Evolutionary conservation across 1,140 invertebrate genomes (phyloP).

Genomic region (Stegodyphus mimosarum): DNA sequence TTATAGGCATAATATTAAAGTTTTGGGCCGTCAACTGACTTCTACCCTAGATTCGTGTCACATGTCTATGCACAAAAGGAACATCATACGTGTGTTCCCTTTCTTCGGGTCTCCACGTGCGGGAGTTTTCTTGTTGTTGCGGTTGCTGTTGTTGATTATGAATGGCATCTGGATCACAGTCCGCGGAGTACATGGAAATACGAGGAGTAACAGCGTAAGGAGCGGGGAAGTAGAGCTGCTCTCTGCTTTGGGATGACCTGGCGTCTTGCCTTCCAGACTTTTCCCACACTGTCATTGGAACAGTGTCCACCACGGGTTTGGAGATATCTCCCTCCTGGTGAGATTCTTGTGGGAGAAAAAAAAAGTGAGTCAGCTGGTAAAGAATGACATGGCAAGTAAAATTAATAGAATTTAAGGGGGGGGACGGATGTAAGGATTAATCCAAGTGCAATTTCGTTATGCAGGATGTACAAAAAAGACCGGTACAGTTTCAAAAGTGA

Average conservation of each 20-base stretch:
- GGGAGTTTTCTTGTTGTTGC: slow-evolving; percentile 14
- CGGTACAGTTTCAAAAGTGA: no score
- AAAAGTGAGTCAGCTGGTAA: no score
- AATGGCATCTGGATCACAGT: slow-evolving; percentile 22
- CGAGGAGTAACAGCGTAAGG: slow-evolving; percentile 56
- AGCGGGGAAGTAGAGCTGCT: slow-evolving; percentile 61
- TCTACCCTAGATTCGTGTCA: slow-evolving; percentile 52
- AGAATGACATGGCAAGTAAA: no score
- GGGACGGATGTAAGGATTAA: no score
- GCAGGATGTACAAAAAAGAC: no score
- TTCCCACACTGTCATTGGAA: slow-evolving; percentile 62
- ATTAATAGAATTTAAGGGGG: no score
- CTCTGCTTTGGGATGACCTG: slow-evolving; percentile 42
- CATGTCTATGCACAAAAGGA: slow-evolving; percentile 59
- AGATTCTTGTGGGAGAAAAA: no score
- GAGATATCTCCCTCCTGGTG: slow-evolving; percentile 16
- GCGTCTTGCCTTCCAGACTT: slow-evolving; percentile 43
- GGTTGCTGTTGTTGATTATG: not conserved
- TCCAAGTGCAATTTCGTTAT: no score
- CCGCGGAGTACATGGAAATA: slow-evolving; percentile 60
- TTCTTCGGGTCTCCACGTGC: not conserved
- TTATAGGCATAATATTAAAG: no score
- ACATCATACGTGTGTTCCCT: slow-evolving; percentile 61
- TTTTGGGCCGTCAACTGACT: no score
- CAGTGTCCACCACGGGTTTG: slow-evolving; percentile 56